phyloP scores from a whole-genome alignment of 2,113 vertebrate genomes.

The Bolborhynchus lineola region DNA sequence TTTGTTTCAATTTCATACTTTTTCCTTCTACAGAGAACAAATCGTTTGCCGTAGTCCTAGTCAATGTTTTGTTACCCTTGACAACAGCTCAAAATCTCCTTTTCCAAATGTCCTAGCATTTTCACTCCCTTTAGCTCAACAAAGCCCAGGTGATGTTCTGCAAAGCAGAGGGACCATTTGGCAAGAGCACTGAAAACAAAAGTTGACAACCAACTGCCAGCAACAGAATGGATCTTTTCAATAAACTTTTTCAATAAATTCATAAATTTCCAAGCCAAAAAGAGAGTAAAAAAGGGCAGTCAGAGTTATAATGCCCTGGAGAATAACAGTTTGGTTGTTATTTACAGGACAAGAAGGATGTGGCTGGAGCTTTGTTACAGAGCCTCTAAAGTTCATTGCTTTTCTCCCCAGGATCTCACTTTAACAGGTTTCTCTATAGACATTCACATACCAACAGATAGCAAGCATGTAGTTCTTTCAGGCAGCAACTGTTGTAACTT shows the following conservation, averaged over 20 bases:
- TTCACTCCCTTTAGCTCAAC: background rate
- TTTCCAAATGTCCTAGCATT: background rate
- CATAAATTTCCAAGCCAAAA: background rate
- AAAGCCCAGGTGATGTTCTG: conserved; percentile 3
- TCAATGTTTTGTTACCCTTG: background rate
- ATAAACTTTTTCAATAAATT: background rate
- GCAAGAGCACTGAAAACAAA: background rate
- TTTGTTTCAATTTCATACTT: background rate
- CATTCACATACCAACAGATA: background rate
- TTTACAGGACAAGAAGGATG: background rate
- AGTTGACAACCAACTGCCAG: background rate
- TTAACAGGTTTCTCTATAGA: background rate
- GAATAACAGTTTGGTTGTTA: background rate
- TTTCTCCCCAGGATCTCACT: background rate
- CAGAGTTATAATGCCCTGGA: background rate
- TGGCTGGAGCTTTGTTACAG: background rate
- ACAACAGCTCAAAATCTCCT: background rate
- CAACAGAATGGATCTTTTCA: conserved; percentile 29
- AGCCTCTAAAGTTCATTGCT: background rate
- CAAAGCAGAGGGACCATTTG: conserved; percentile 1
- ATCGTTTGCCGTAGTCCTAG: background rate
- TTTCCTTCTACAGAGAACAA: background rate
- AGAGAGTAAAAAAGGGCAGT: background rate
- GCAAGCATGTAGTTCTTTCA: background rate
- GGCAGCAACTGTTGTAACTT: background rate